Conservation (phyloP, 2,888 invertebrate genomes). For the Rhogogaster chlorosoma region DNA sequence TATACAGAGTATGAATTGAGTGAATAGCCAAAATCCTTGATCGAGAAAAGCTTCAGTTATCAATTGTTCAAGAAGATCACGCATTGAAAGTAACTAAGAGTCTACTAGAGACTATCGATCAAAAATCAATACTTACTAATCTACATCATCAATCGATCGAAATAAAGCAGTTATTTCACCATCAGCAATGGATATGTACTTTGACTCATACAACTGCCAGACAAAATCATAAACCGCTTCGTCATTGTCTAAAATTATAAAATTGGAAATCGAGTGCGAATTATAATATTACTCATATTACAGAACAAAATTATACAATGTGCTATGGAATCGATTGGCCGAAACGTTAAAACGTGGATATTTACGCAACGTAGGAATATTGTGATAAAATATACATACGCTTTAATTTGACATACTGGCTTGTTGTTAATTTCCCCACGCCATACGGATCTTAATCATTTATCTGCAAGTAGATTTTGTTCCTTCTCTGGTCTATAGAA, state of each 20-base stretch:
- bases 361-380: neutral
- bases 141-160: constrained; percentile 4
- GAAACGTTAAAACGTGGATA: neutral
- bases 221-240: neutral
- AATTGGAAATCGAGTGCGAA: neutral
- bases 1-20: neutral
- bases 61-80: neutral
- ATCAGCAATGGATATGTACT: neutral
- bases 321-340: neutral
- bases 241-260: constrained; percentile 3
- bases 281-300: neutral
- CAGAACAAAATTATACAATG: neutral
- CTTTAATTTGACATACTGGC: constrained; percentile 4
- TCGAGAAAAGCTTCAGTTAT: neutral
- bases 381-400: constrained; percentile 12
- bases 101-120: neutral
- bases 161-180: neutral
- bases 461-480: neutral
- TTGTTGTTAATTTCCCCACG: neutral
- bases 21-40: neutral
- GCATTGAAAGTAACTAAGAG: neutral
- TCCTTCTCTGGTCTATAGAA: neutral
- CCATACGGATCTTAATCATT: neutral
- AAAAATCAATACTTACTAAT: constrained; percentile 16
- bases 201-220: neutral